phyloP scores from a whole-genome alignment of 1,140 invertebrate genomes.

The Drosophila punjabiensis region DNA sequence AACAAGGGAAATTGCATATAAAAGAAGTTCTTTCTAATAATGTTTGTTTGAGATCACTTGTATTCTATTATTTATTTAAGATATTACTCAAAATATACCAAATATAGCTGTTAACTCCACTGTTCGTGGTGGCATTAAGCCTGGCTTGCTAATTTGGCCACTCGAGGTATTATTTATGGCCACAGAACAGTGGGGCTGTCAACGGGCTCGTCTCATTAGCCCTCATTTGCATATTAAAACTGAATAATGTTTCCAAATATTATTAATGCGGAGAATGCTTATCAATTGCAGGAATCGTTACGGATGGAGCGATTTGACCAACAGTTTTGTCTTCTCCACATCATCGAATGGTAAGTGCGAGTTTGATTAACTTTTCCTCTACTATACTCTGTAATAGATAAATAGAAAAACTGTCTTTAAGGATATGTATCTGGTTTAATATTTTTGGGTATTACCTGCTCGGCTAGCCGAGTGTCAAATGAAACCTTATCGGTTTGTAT shows the following conservation, averaged over 20 bases:
- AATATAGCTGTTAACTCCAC: neutral
- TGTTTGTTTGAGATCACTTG: neutral
- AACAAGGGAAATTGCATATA: neutral
- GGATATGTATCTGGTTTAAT: neutral
- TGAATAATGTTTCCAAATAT: constrained; percentile 46
- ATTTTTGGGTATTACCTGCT: constrained; percentile 6
- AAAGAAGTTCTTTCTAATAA: neutral
- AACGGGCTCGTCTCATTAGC: constrained; percentile 44
- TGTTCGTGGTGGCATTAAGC: neutral
- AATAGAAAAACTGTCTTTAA: neutral
- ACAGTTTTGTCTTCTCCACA: constrained; percentile 87
- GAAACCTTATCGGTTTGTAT: constrained; percentile 25
- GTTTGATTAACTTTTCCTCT: neutral
- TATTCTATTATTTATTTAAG: neutral
- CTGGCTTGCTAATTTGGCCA: constrained; percentile 16
- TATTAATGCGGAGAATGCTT: constrained; percentile 52
- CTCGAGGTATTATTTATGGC: constrained; percentile 37
- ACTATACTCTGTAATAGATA: neutral
- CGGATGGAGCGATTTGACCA: constrained; percentile 88
- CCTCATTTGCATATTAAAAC: constrained; percentile 65
- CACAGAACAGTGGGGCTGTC: constrained; percentile 3
- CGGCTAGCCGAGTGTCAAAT: constrained; percentile 22
- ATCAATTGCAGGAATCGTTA: constrained; percentile 86
- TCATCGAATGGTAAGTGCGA: constrained; percentile 86
- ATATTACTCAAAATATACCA: too few relatives aligned